Evolutionary conservation across 2,888 invertebrate genomes (phyloP), one percentile per base, ranked within the genome.

Genomic region (Tachina lurida): DNA sequence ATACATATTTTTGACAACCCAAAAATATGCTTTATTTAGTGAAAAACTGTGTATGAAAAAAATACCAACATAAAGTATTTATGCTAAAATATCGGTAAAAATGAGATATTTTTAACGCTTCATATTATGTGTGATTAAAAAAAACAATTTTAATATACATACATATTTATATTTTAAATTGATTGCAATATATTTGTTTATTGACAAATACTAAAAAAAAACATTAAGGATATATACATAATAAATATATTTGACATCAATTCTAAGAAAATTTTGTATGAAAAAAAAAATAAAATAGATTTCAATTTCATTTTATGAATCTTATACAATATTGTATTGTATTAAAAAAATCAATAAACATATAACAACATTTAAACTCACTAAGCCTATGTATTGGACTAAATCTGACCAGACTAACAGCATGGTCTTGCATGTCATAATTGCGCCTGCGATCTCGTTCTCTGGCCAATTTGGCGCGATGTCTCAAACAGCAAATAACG

Each of bases 401-500:
- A 93, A 95, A 95, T 88, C 96, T 95, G 91, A 97, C 96, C 92
- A 97, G 95, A 89, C 96, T 96, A 90, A 97, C 94, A 89, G 96
- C 96, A 87, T 97, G 97, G 91, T 96, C 96, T 92, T 97, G 96
- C 92, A 96, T 93, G 92, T 96, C 97, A 90, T 96, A 96, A 91
- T 96, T 96, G 84, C 97, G 94, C 74, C 97, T 94, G 81, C 97
- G 94, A 73, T 96, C 97, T 84, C 97, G 95, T 91, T 97, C 97
- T 78, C 97, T 93, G 13, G 97, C 97, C 90, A 97, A 91, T 92
- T 97, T 97, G 3, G 97, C 97, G 89, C 97, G 94, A 89, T 96
- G 94, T 82, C 97, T 94, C 87, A 97, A 94, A 91, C 97, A 97
- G 93, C 97, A 97, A 90, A 97, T 97, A 87, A 97, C 96, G 87